Conservation (phyloP, 2,888 invertebrate genomes). For the Pyrrhia umbra region DNA sequence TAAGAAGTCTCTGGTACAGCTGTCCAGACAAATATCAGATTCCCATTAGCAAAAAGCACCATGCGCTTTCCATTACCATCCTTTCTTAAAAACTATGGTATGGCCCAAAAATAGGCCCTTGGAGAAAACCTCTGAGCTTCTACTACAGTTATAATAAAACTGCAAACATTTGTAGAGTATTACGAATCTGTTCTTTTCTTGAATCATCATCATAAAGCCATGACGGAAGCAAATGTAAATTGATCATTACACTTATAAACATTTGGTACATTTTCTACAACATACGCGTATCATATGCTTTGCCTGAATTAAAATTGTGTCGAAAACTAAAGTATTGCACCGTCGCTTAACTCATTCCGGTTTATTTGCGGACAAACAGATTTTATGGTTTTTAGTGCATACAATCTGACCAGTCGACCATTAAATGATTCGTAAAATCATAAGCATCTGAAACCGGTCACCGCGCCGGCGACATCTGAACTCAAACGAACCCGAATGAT, state of each 20-base stretch:
- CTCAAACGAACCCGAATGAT: conserved; percentile 41
- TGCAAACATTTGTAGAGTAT: too few relatives aligned
- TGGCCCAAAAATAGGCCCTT: conserved; percentile 8
- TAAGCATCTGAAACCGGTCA: conserved; percentile 38
- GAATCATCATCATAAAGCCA: too few relatives aligned
- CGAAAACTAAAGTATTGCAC: neutral
- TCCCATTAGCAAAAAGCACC: too few relatives aligned
- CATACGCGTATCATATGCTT: neutral
- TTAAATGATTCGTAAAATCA: conserved; percentile 34
- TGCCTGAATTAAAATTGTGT: neutral
- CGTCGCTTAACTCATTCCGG: neutral
- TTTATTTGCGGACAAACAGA: conserved; percentile 22
- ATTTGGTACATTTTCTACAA: neutral
- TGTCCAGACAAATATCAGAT: too few relatives aligned
- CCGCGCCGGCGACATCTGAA: conserved; percentile 35
- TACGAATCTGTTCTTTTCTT: too few relatives aligned
- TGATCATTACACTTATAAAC: too few relatives aligned
- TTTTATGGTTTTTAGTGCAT: conserved; percentile 25
- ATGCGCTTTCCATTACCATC: too few relatives aligned
- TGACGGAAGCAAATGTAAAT: too few relatives aligned
- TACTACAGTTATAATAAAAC: too few relatives aligned
- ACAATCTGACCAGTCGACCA: conserved; percentile 12
- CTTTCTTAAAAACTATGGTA: too few relatives aligned
- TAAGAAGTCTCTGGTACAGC: too few relatives aligned
- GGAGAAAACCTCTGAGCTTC: neutral